Evolutionary conservation across 2,888 invertebrate species (phyloP).

Genomic region (Lamellibrachia columna): DNA sequence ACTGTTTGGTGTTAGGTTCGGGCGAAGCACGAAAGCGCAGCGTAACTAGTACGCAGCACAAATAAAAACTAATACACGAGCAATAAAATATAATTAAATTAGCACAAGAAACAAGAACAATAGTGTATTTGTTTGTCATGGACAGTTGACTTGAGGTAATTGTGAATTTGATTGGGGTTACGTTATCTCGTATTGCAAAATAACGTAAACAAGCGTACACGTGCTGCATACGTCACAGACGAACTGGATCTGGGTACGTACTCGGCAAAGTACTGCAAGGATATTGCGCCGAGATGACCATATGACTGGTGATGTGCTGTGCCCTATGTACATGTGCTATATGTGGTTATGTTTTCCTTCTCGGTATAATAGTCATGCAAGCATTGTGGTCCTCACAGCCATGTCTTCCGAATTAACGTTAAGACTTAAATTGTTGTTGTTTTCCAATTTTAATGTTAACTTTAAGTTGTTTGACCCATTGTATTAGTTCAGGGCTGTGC

Average conservation of each 20-base stretch:
- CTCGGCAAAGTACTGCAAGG: no score
- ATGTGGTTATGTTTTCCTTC: no score
- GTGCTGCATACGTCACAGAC: neutral
- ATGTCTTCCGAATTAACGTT: no score
- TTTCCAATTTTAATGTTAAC: neutral
- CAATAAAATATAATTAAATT: neutral
- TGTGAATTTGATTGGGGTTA: neutral
- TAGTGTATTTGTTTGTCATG: neutral
- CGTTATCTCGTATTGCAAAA: neutral
- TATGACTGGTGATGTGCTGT: no score
- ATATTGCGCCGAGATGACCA: no score
- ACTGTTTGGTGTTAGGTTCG: neutral
- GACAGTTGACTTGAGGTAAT: neutral
- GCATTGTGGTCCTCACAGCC: no score
- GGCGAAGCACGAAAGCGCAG: neutral
- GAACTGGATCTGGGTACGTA: neutral
- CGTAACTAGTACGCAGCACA: neutral
- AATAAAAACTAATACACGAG: neutral
- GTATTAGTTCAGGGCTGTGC: no score
- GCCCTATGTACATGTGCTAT: no score
- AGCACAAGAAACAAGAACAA: neutral
- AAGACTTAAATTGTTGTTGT: no score
- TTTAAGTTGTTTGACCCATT: neutral
- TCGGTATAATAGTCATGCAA: no score
- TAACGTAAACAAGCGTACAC: neutral